phyloP scores from a whole-genome alignment of 2,888 invertebrate species.

The Platycheirus albimanus region DNA sequence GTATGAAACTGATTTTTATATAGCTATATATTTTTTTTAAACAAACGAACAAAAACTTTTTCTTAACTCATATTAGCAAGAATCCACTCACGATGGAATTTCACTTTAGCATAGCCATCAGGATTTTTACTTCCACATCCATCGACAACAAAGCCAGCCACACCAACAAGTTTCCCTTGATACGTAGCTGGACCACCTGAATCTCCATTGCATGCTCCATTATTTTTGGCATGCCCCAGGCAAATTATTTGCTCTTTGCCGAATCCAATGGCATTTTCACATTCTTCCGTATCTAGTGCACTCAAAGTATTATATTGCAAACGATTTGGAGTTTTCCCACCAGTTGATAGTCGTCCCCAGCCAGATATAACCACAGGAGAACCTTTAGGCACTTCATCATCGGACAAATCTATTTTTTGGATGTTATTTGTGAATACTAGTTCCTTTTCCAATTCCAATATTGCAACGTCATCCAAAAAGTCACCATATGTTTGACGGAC shows the following conservation, averaged over 20 bases:
- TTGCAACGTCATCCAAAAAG: constrained; percentile 79
- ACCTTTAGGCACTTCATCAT: constrained; percentile 73
- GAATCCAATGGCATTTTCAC: constrained; percentile 77
- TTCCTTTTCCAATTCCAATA: constrained; percentile 75
- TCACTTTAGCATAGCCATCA: constrained; percentile 78
- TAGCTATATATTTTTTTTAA: not conserved
- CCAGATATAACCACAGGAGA: constrained; percentile 78
- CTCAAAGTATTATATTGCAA: constrained; percentile 78
- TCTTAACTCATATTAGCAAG: constrained; percentile 51
- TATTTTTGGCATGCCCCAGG: constrained; percentile 75
- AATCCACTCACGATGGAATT: constrained; percentile 78
- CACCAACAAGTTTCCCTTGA: constrained; percentile 76
- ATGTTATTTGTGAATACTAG: constrained; percentile 75
- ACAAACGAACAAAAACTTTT: too few species aligned
- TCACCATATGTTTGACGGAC: constrained; percentile 79
- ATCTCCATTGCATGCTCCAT: constrained; percentile 80
- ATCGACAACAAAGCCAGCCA: constrained; percentile 78
- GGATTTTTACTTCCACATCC: constrained; percentile 79
- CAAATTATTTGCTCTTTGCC: constrained; percentile 78
- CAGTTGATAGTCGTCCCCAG: constrained; percentile 78
- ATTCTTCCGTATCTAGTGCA: constrained; percentile 75
- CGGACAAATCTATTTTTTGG: constrained; percentile 75
- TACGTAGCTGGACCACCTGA: constrained; percentile 58
- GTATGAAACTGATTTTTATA: too few species aligned
- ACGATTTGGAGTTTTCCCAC: constrained; percentile 76